Base-by-base conservation (phyloP, 2,797 vertebrate species). In the Danio jaintianensis region DNA sequence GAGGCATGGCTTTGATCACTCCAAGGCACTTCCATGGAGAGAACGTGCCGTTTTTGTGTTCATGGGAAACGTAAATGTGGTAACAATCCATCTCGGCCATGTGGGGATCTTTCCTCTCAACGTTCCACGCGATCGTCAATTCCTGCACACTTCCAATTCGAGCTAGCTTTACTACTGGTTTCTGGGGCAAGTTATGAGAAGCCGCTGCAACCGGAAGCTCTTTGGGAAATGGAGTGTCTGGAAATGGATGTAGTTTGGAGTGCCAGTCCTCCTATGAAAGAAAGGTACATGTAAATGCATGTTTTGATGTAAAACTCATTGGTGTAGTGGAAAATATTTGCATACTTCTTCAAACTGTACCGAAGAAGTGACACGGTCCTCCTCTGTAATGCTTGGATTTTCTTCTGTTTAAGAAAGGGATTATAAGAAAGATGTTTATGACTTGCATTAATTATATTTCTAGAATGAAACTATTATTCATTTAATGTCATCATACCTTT, bases 71-170 rank as follows among this genome's bases (percentile, higher is more conserved):
- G 4, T 85, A 85, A 36, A 88, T 75, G 71, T 79, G 78, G 88
- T 94, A 94, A 59, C 81, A 90, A 2, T 90, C 86, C 91, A 93
- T 92, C 6, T 90, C 86, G 0, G 93, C 89, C 0, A 52, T 83
- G 0, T 5, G 29, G 0, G 85, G 82, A 42, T 92, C 91, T 11
- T 80, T 18, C 18, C 85, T 74, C 2, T 56, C 59, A 36, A 89
- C 38, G 0, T 80, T 88, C 94, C 94, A 94, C 1, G 89, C 85
- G 38, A 93, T 73, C 2, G 89, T 90, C 4, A 94, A 84, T 11
- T 88, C 74, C 0, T 79, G 75, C 7, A 92, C 91, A 1, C 85
- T 84, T 59, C 61, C 84, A 85, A 93, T 92, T 64, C 89, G 83
- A 4, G 89, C 92, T 64, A 94, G 55, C 6, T 85, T 86, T 0